Evolutionary conservation across 2,888 invertebrate genomes (phyloP), one percentile per base, ranked within the genome.

Genomic region (Pemphredon lugubris): DNA sequence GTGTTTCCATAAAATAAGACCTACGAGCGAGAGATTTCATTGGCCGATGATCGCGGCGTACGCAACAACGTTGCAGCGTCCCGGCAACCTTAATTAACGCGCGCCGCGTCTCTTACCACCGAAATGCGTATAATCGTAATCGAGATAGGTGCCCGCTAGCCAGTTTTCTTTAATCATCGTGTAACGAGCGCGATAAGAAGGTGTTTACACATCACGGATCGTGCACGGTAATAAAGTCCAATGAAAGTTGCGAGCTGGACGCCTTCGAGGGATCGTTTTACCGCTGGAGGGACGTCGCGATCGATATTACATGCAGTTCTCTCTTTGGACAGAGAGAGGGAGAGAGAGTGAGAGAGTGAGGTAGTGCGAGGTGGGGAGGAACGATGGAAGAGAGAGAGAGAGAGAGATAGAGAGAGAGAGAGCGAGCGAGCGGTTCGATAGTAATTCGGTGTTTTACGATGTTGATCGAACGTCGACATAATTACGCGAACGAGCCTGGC

Each of bases 381-480:
- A n/a, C n/a, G n/a, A n/a, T n/a, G n/a, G n/a, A n/a, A n/a, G n/a
- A n/a, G n/a, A n/a, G n/a, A n/a, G n/a, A n/a, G n/a, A n/a, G n/a
- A n/a, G n/a, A n/a, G n/a, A n/a, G n/a, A n/a, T n/a, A n/a, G n/a
- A n/a, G n/a, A n/a, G n/a, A n/a, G n/a, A n/a, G n/a, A n/a, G n/a
- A n/a, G n/a, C n/a, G n/a, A n/a, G n/a, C n/a, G 53, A 18, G 20
- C 16, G 23, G 32, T 9, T 32, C 48, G 42, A 53, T 55, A 55
- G 65, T 71, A 63, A 71, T 75, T 63, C 48, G 55, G n/a, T 48
- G 39, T 50, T 59, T 63, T 66, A 59, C 34, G 54, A 53, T 63
- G 63, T 55, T 47, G 69, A 70, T 74, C 65, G 51, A 54, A 45
- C 64, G 61, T 39, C 66, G 70, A 66, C 51, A 66, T 75, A 74